phyloP scores from a whole-genome alignment of 2,888 invertebrate species.

The Lasioglossum vierecki region DNA sequence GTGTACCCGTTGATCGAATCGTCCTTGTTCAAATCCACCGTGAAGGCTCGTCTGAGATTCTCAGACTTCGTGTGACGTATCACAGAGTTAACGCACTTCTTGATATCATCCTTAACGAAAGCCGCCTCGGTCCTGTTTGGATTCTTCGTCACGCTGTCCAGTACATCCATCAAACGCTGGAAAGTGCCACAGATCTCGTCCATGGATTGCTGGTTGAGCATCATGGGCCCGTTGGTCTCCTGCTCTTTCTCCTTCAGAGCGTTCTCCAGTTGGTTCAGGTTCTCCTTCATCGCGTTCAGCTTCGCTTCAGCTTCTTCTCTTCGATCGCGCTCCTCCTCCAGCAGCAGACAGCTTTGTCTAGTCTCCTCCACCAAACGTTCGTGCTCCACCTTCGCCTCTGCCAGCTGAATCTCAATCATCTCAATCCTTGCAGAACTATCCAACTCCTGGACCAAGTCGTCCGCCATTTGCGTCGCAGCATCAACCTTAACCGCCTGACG shows the following conservation, averaged over 20 bases:
- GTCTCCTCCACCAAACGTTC: conserved; percentile 73
- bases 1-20: conserved; percentile 26
- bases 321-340: conserved; percentile 76
- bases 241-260: conserved; percentile 74
- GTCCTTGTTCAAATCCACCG: conserved; percentile 30
- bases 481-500: conserved; percentile 85
- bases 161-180: conserved; percentile 74
- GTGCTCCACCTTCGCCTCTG: conserved; percentile 68
- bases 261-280: conserved; percentile 73
- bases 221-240: conserved; percentile 75
- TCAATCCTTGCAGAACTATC: conserved; percentile 83
- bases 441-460: neutral
- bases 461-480: conserved; percentile 43
- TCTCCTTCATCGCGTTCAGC: conserved; percentile 68
- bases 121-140: conserved; percentile 26
- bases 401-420: conserved; percentile 64
- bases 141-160: conserved; percentile 69
- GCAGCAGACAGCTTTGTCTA: conserved; percentile 63
- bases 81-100: conserved; percentile 70
- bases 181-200: conserved; percentile 79
- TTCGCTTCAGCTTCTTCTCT: conserved; percentile 77
- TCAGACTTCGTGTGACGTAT: conserved; percentile 81
- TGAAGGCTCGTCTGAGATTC: conserved; percentile 70
- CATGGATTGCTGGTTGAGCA: conserved; percentile 77
- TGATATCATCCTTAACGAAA: conserved; percentile 67